Evolutionary conservation across 2,888 invertebrate genomes (phyloP).

Genomic region (Crocallis elinguaria): DNA sequence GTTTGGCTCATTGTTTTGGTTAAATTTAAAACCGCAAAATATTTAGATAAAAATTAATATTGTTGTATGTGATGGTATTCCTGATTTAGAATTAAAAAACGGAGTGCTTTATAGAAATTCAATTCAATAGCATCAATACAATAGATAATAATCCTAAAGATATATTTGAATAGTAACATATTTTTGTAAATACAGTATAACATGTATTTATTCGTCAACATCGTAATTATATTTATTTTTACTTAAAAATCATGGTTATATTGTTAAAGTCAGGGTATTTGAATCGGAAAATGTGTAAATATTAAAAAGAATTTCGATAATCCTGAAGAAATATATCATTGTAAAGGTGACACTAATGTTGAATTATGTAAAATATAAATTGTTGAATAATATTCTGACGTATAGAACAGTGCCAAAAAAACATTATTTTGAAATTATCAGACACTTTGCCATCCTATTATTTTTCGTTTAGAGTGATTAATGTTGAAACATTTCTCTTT

Average conservation of each 20-base stretch:
- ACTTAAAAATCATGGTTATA: slow-evolving; percentile 55
- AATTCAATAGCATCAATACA: slow-evolving; percentile 36
- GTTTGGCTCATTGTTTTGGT: too few relatives aligned
- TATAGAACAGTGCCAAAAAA: slow-evolving; percentile 48
- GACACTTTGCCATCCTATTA: slow-evolving; percentile 28
- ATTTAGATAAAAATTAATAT: too few relatives aligned
- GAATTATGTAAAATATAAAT: slow-evolving; percentile 17
- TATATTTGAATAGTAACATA: slow-evolving; percentile 50
- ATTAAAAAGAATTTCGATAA: slow-evolving; percentile 32
- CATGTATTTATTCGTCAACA: slow-evolving; percentile 56
- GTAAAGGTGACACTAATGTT: slow-evolving; percentile 24
- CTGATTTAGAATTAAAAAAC: neutral
- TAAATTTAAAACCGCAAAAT: too few relatives aligned
- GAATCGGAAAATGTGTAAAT: slow-evolving; percentile 43
- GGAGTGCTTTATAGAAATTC: neutral
- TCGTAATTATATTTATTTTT: slow-evolving; percentile 48
- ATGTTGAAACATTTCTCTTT: slow-evolving; percentile 51
- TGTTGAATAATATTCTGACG: slow-evolving; percentile 28
- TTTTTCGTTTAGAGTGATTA: slow-evolving; percentile 42
- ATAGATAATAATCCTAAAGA: slow-evolving; percentile 38
- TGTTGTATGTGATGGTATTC: neutral
- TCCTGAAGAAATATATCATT: slow-evolving; percentile 8
- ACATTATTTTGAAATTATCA: slow-evolving; percentile 24
- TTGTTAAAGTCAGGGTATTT: slow-evolving; percentile 59
- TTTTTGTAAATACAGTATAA: slow-evolving; percentile 75